Conservation (phyloP, 2,888 invertebrate genomes). For the Andrena camellia region DNA sequence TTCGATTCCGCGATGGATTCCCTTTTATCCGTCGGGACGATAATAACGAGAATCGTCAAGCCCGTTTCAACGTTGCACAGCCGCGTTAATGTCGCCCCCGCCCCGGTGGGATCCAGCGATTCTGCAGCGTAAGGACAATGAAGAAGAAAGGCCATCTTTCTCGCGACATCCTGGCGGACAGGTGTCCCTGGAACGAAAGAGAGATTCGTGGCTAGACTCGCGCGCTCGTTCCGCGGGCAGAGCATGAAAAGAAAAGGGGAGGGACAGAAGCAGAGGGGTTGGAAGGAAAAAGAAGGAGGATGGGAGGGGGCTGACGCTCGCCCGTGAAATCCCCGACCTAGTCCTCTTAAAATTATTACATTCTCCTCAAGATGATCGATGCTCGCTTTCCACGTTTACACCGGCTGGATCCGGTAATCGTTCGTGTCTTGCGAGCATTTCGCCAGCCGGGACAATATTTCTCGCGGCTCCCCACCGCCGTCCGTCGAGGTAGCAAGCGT, state of each 20-base stretch:
- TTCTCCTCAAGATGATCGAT: slow-evolving; percentile 66
- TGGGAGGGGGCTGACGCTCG: slow-evolving; percentile 26
- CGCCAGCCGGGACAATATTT: slow-evolving; percentile 56
- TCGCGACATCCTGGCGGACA: slow-evolving; percentile 35
- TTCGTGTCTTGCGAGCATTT: slow-evolving; percentile 60
- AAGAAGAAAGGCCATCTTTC: slow-evolving; percentile 36
- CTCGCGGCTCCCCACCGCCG: slow-evolving; percentile 13
- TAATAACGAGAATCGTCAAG: slow-evolving; percentile 42
- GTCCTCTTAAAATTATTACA: slow-evolving; percentile 61
- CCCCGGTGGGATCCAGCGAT: slow-evolving; percentile 13
- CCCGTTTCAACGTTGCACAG: slow-evolving; percentile 6
- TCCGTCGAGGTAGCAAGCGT: background rate
- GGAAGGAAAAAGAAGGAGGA: background rate
- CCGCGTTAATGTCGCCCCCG: slow-evolving; percentile 35
- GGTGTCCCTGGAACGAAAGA: slow-evolving; percentile 36
- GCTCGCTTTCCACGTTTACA: slow-evolving; percentile 58
- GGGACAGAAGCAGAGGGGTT: background rate
- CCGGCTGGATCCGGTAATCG: slow-evolving; percentile 56
- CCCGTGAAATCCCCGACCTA: slow-evolving; percentile 35
- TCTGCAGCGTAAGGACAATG: slow-evolving; percentile 26
- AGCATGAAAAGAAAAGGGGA: background rate
- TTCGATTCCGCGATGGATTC: slow-evolving; percentile 14
- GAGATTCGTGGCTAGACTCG: slow-evolving; percentile 29
- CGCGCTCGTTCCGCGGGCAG: background rate
- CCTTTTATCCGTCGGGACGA: slow-evolving; percentile 4